Evolutionary conservation across 2,113 vertebrate species (phyloP).

Genomic region (Struthidea cinerea): DNA sequence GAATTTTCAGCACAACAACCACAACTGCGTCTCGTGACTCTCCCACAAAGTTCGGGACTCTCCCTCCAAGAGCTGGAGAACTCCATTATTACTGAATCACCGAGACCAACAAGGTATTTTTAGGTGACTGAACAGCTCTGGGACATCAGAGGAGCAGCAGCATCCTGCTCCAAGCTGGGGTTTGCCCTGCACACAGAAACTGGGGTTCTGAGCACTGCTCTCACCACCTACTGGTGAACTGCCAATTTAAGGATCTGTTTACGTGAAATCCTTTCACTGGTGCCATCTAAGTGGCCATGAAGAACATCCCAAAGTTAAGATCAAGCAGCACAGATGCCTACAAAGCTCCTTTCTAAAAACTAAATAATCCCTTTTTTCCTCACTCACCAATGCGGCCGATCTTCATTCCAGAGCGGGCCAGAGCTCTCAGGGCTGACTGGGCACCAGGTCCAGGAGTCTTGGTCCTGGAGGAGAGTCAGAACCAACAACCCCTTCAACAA

Average conservation of each 20-base stretch:
- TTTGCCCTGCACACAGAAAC: neutral
- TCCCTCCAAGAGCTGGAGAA: neutral
- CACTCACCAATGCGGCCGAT: conserved; percentile 92
- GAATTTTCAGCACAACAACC: neutral
- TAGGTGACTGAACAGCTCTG: neutral
- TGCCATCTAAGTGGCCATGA: accelerated
- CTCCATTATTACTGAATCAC: neutral
- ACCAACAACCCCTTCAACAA: neutral
- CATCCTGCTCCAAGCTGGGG: neutral
- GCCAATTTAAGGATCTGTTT: neutral
- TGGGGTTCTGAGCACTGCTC: neutral
- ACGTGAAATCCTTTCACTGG: neutral
- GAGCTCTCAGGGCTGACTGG: conserved; percentile 94
- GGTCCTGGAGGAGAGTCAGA: conserved; percentile 74
- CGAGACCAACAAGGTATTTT: accelerated
- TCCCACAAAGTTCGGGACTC: neutral
- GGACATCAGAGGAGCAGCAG: neutral
- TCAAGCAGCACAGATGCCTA: accelerated
- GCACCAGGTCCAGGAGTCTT: conserved; percentile 98
- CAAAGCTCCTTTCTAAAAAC: neutral
- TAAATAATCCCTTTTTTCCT: neutral
- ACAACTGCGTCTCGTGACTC: neutral
- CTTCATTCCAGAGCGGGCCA: conserved; percentile 98
- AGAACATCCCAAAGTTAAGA: neutral
- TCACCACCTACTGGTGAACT: neutral